Base-by-base conservation (phyloP, 2,113 vertebrate genomes). In the Megaceryle torquata region DNA sequence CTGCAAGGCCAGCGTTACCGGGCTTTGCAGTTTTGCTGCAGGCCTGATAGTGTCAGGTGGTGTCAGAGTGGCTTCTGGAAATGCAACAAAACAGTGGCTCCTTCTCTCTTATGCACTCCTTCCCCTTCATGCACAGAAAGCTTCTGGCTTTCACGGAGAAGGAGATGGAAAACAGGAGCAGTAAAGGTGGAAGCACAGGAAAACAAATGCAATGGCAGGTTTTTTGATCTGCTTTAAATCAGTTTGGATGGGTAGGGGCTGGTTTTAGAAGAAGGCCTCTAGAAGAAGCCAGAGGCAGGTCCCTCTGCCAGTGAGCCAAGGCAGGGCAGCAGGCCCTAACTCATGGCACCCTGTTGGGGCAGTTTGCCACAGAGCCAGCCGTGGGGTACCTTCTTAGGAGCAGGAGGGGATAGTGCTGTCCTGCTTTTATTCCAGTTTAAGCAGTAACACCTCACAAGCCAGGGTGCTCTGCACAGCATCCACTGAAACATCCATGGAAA, bases 1-100 rank as follows among this genome's bases (percentile, higher is more conserved):
- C 7, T 0, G 35, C 83, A 51, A 48, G 35, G 20, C 15, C 28
- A 11, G 41, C 0, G 0, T 28, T 54, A 59, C 4, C 1, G 0
- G 65, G 46, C 50, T 50, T 17, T 10, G 10, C 11, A 28, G 5
- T 22, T 51, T 10, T 82, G 70, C 70, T 64, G 24, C 1, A 10
- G 63, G 80, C 53, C 74, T 13, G 26, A 22, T 5, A 39, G 61
- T 25, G 22, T 4, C 61, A 76, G 82, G 15, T 5, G 39, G 43
- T 35, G 56, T 37, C 79, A 33, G 54, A 44, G 29, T 2, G 44
- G 44, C 85, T 83, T 56, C 88, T 77, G 71, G 59, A 68, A 79
- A 60, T 1, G 13, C 2, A 2, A 44, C 60, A 39, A 48, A 46
- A 22, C 5, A 1, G 51, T 22, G 3, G 39, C 7, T 78, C 67